Evolutionary conservation across 2,797 vertebrate species (phyloP), one percentile per base, ranked within the genome.

Genomic region (Malurus splendens): DNA sequence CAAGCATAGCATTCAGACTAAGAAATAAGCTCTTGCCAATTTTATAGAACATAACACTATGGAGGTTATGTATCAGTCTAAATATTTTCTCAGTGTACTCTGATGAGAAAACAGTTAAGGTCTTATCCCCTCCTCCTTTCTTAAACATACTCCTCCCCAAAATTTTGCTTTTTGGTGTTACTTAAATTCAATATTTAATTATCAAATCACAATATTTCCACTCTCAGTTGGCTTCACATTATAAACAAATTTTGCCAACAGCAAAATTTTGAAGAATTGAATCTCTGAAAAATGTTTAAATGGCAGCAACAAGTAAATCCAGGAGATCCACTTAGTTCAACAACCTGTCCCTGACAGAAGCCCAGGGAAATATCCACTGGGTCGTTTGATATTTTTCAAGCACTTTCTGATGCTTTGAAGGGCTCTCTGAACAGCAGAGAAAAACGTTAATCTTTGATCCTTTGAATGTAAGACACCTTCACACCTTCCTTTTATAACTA

Each of bases 1-100:
- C 92, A 97, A 96, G 87, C 65, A 90, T 59, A 94, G 86, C 93
- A 94, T 96, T 97, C 95, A 97, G 90, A 85, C 92, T 92, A 88
- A 95, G 82, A 94, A 86, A 56, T 82, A 90, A 55, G 36, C 42
- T 81, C 74, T 75, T 92, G 91, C 86, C 90, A 96, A 50, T 86
- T 87, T 92, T 87, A 91, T 72, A 95, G 90, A 95, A 92, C 64
- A 91, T 42, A 93, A 87, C 87, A 82, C 94, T 87, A 86, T 0
- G 25, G 89, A 86, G 81, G 77, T 70, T 82, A 91, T 86, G 60
- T 59, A 74, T 94, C 77, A 94, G 83, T 90, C 77, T 94, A 94
- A 96, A 96, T 52, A 90, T 93, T 96, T 96, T 95, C 81, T 87
- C 92, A 86, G 91, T 88, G 38, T 91, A 86, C 77, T 93, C 57